Evolutionary conservation across 2,888 invertebrate genomes (phyloP), one percentile per base, ranked within the genome.

Genomic region (Hirudinaria manillensis): DNA sequence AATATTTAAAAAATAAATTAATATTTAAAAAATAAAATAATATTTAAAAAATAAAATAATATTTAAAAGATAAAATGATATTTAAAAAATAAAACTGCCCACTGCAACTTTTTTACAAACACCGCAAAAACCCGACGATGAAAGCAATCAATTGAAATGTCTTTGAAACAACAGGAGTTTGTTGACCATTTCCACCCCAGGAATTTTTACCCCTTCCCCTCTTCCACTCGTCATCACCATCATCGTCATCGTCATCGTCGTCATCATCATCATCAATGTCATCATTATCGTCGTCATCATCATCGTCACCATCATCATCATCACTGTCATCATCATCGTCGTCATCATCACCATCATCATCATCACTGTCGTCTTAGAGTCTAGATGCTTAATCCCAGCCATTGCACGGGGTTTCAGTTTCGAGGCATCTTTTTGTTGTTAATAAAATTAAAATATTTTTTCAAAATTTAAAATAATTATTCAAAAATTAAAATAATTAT

Each of bases 241-340:
- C 61, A 61, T 4, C 61, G n/a, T n/a, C 61, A 61, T 13, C 24
- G 13, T n/a, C 61, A 61, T n/a, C 61, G 3, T n/a, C 6, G n/a
- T 4, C 61, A 61, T 61, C 61, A 29, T 56, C 56, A 56, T 53
- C 53, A 53, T 53, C 53, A 53, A 16, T 21, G 21, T 53, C 53
- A 53, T 53, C 53, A 53, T 53, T 21, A 53, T 53, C 53, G 21
- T 53, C 53, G 21, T 53, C 53, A 53, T 53, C 53, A 29, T 70
- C 53, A 53, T 53, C 53, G 21, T 53, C 53, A 53, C 21, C 53
- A 53, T 56, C 56, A 56, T 56, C 56, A 56, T 56, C 56, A 56
- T 56, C 56, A 56, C 13, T 16, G 13, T 56, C 56, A 56, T 56
- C 56, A 56, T 56, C 56, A 56, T 56, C 56, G 13, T 56, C 56